phyloP scores from a whole-genome alignment of 1,140 invertebrate genomes.

The Drosophila carrolli region DNA sequence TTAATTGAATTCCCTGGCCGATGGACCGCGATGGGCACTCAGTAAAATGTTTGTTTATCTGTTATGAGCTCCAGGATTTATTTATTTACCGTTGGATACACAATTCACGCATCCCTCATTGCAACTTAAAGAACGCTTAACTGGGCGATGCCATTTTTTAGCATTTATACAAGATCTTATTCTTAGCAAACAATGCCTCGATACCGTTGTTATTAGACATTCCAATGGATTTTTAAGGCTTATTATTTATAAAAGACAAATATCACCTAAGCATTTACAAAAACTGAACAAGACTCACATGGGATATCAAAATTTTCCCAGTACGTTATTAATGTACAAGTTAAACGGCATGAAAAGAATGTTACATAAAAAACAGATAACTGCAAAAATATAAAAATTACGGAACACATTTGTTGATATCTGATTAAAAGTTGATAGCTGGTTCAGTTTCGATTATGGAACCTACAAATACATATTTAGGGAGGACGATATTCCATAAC shows the following conservation, averaged over 20 bases:
- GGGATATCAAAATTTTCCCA: too few species aligned
- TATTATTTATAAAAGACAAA: too few species aligned
- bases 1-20: conserved; percentile 34
- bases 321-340: too few species aligned
- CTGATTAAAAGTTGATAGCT: neutral
- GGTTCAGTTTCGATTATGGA: neutral
- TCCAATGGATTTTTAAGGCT: too few species aligned
- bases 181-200: too few species aligned
- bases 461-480: neutral
- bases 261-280: too few species aligned
- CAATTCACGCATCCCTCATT: conserved; percentile 2
- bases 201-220: too few species aligned
- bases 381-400: too few species aligned
- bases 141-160: conserved; percentile 5
- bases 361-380: too few species aligned
- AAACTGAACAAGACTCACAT: too few species aligned
- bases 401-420: neutral
- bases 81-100: conserved; percentile 21
- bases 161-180: too few species aligned
- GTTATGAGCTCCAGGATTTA: conserved; percentile 31
- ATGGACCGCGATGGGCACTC: conserved; percentile 15
- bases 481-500: neutral
- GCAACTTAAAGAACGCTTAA: conserved; percentile 4
- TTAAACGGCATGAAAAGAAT: too few species aligned
- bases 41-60: conserved; percentile 34